phyloP scores from a whole-genome alignment of 2,888 invertebrate genomes.

The Polietes domitor region DNA sequence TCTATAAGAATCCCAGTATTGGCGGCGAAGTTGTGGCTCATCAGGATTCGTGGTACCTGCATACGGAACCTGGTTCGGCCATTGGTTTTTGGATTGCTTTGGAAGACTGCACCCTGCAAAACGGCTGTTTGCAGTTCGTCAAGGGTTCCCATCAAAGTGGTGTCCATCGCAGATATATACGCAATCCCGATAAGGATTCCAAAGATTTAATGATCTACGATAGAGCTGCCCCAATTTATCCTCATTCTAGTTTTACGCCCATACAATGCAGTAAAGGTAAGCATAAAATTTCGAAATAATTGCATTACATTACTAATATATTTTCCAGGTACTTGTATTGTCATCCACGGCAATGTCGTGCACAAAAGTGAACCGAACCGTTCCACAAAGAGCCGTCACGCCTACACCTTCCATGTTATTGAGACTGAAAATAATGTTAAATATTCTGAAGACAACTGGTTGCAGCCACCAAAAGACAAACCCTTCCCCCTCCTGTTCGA shows the following conservation, averaged over 20 bases:
- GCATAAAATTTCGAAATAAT: slow-evolving; percentile 19
- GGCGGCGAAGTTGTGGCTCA: slow-evolving; percentile 93
- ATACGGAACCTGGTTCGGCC: slow-evolving; percentile 90
- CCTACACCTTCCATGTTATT: slow-evolving; percentile 97
- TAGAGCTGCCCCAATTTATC: slow-evolving; percentile 86
- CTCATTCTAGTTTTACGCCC: slow-evolving; percentile 87
- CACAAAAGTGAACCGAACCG: slow-evolving; percentile 95
- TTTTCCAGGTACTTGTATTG: slow-evolving; percentile 88
- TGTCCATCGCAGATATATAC: slow-evolving; percentile 85
- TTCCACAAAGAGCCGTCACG: slow-evolving; percentile 91
- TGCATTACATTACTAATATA: background rate
- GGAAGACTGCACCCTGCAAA: slow-evolving; percentile 94
- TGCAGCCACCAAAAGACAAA: slow-evolving; percentile 87
- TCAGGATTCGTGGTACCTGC: slow-evolving; percentile 94
- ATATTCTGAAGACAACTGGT: slow-evolving; percentile 93
- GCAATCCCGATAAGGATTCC: slow-evolving; percentile 86
- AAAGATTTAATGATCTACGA: slow-evolving; percentile 86
- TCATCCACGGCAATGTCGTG: slow-evolving; percentile 96
- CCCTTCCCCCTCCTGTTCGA: slow-evolving; percentile 86
- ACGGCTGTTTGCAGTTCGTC: slow-evolving; percentile 96
- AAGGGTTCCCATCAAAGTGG: slow-evolving; percentile 95
- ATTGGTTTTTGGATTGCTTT: slow-evolving; percentile 98
- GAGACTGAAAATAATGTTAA: slow-evolving; percentile 87
- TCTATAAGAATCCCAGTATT: slow-evolving; percentile 96
- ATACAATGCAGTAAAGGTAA: slow-evolving; percentile 92